Conservation (phyloP, 2,888 invertebrate genomes). For the Oxytorus armatus region DNA sequence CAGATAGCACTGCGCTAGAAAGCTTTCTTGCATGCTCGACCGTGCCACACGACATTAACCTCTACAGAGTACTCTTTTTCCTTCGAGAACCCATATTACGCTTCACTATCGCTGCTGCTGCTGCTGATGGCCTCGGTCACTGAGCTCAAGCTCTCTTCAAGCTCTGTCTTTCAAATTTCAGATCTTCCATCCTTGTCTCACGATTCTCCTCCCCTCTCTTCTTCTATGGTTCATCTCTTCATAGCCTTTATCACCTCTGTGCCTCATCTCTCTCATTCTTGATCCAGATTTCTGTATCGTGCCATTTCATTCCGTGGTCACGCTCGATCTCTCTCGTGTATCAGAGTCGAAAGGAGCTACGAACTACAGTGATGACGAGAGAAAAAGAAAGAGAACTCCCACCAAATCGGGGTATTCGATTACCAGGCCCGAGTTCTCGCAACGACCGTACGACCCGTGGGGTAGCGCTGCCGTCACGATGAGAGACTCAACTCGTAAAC, state of each 20-base stretch:
- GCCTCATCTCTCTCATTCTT: constrained; percentile 25
- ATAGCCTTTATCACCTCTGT: too few relatives aligned
- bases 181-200: constrained; percentile 9
- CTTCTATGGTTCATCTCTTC: too few relatives aligned
- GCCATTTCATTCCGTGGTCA: constrained; percentile 4
- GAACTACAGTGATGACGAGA: neutral
- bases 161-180: neutral
- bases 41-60: constrained; percentile 34
- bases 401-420: constrained; percentile 81
- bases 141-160: neutral
- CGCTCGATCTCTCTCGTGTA: constrained; percentile 18
- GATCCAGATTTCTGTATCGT: constrained; percentile 5
- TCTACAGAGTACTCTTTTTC: constrained; percentile 11
- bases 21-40: constrained; percentile 23
- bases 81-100: neutral
- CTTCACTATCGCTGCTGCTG: neutral
- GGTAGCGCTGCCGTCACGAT: constrained; percentile 75
- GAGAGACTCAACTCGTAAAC: constrained; percentile 75
- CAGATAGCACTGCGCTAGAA: neutral
- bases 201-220: constrained; percentile 32
- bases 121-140: neutral
- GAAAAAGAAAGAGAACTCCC: constrained; percentile 68
- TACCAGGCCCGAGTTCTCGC: constrained; percentile 70
- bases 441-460: constrained; percentile 65
- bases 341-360: too few relatives aligned